Conservation (phyloP, 2,888 invertebrate species). For the Leucophenga maculata region DNA sequence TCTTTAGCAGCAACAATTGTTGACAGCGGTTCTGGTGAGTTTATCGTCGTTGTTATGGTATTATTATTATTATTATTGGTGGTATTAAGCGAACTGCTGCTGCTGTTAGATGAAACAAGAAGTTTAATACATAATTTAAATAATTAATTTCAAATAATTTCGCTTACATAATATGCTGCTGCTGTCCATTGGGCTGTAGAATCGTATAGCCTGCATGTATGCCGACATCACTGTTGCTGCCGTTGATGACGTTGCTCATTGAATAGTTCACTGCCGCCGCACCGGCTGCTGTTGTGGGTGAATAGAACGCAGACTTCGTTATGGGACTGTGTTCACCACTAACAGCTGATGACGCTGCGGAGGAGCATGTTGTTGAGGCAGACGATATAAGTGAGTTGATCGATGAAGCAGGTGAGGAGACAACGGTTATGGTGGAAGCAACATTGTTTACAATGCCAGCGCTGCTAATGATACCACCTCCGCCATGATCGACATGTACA, state of each 20-base stretch:
- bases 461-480: constrained; percentile 37
- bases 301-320: constrained; percentile 53
- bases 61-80: background rate
- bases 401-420: constrained; percentile 68
- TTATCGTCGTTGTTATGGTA: constrained; percentile 1
- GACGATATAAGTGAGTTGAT: constrained; percentile 60
- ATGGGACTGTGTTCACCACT: constrained; percentile 66
- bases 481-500: constrained; percentile 67
- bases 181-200: constrained; percentile 32
- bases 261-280: background rate
- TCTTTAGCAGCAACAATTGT: background rate
- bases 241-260: constrained; percentile 34
- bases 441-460: constrained; percentile 33
- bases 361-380: constrained; percentile 28
- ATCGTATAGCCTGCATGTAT: constrained; percentile 32
- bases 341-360: constrained; percentile 41
- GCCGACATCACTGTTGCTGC: constrained; percentile 22
- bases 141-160: background rate
- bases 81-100: constrained; percentile 8
- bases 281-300: constrained; percentile 29
- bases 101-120: background rate
- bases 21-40: constrained; percentile 32
- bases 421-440: constrained; percentile 64
- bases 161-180: constrained; percentile 49
- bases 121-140: background rate